phyloP scores from a whole-genome alignment of 64 coral and sea anemone genomes.

The Montipora sp. region DNA sequence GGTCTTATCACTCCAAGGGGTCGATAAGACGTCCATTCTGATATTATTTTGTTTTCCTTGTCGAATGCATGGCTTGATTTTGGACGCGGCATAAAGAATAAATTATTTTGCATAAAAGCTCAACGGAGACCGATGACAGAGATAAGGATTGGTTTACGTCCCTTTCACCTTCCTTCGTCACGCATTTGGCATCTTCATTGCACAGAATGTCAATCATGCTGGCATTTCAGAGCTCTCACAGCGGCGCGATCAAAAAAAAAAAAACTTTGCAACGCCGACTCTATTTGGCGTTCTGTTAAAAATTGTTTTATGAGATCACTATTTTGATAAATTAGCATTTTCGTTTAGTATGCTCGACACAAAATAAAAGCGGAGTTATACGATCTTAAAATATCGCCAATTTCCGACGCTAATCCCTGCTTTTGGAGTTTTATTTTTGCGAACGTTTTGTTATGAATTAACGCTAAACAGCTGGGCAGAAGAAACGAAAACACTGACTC shows the following conservation, averaged over 20 bases:
- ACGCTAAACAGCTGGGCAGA: conserved; percentile 45
- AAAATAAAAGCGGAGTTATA: not conserved
- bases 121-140: conserved; percentile 65
- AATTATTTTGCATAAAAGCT: conserved; percentile 72
- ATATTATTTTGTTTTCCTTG: conserved; percentile 47
- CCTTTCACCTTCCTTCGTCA: not conserved
- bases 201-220: conserved; percentile 1
- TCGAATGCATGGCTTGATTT: conserved; percentile 48
- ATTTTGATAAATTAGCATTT: conserved; percentile 46
- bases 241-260: not conserved
- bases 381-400: conserved; percentile 47
- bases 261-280: conserved; percentile 19
- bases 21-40: conserved; percentile 45
- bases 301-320: conserved; percentile 31
- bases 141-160: conserved; percentile 65
- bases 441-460: not conserved
- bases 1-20: conserved; percentile 50
- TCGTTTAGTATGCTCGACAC: no score
- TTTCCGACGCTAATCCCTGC: conserved; percentile 38
- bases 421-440: not conserved
- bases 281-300: conserved; percentile 4
- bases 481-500: not conserved
- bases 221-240: not conserved
- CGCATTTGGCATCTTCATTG: conserved; percentile 11
- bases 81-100: conserved; percentile 45